Conservation (phyloP, 2,888 invertebrate species). For the Apamea sordens region DNA sequence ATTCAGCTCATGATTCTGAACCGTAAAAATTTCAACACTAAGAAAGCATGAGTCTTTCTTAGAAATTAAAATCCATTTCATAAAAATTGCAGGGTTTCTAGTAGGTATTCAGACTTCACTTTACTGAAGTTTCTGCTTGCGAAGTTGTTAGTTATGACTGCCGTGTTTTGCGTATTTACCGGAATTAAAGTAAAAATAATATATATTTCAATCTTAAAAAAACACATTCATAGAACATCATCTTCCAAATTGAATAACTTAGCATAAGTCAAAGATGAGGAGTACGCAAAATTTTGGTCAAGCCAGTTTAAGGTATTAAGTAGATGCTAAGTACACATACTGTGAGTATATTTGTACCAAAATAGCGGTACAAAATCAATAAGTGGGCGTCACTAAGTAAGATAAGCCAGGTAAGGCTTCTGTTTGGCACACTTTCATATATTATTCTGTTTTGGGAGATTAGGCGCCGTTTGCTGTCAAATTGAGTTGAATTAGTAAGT, state of each 20-base stretch:
- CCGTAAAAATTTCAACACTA: no score
- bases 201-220: background rate
- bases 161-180: background rate
- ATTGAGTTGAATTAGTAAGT: conserved; percentile 36
- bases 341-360: conserved; percentile 32
- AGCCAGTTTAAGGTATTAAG: background rate
- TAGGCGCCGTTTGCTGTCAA: conserved; percentile 38
- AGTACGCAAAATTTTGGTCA: background rate
- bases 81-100: background rate
- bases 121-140: background rate
- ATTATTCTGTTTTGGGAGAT: conserved; percentile 47
- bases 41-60: background rate
- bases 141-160: background rate
- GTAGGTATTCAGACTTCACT: background rate
- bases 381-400: conserved; percentile 39
- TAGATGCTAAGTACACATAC: conserved; percentile 6
- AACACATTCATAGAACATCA: background rate
- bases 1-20: no score
- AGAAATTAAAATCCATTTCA: background rate
- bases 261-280: background rate
- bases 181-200: background rate
- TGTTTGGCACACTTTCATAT: conserved; percentile 50
- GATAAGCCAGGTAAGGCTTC: conserved; percentile 66
- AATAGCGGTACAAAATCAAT: conserved; percentile 61
- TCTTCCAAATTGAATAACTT: background rate